A percentile compares a stretch with the other conserved stretches of the same genome.
phyloP scores from a whole-genome alignment of 2,113 vertebrate genomes.

The Henicopernis longicauda region DNA sequence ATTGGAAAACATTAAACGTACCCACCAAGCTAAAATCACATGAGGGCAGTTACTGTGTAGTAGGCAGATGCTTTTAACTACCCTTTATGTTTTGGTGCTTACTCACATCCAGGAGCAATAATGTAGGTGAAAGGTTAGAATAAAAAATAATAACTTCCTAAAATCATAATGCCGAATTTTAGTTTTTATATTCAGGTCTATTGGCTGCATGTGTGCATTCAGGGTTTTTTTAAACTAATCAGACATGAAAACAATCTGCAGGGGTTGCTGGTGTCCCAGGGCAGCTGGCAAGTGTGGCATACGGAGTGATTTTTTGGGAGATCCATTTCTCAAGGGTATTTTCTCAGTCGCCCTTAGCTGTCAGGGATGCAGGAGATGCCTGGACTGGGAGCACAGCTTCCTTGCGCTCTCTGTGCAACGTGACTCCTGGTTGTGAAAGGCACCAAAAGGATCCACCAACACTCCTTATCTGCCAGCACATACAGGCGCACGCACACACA shows the following conservation, averaged over 20 bases:
- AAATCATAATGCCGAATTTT: neutral
- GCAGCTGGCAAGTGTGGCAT: neutral
- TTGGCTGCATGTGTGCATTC: neutral
- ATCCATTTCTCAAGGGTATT: neutral
- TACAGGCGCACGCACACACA: neutral
- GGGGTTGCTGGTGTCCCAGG: neutral
- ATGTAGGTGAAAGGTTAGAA: neutral
- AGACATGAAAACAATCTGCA: neutral
- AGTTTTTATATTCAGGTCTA: neutral
- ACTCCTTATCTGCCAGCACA: neutral
- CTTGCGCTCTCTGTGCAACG: neutral
- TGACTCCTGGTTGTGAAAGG: neutral
- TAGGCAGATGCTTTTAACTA: neutral
- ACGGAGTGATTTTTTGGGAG: fast-evolving
- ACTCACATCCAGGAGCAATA: neutral
- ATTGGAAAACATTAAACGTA: neutral
- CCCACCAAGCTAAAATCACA: constrained; percentile 5
- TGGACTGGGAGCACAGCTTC: neutral
- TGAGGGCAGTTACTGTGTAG: neutral
- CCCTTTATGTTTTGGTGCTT: neutral
- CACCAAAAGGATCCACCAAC: neutral
- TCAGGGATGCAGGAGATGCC: neutral
- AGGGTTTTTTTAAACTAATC: neutral
- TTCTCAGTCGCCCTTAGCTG: neutral
- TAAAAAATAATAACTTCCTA: constrained; percentile 15